phyloP scores from a whole-genome alignment of 2,888 invertebrate species.

The Callosobruchus maculatus region DNA sequence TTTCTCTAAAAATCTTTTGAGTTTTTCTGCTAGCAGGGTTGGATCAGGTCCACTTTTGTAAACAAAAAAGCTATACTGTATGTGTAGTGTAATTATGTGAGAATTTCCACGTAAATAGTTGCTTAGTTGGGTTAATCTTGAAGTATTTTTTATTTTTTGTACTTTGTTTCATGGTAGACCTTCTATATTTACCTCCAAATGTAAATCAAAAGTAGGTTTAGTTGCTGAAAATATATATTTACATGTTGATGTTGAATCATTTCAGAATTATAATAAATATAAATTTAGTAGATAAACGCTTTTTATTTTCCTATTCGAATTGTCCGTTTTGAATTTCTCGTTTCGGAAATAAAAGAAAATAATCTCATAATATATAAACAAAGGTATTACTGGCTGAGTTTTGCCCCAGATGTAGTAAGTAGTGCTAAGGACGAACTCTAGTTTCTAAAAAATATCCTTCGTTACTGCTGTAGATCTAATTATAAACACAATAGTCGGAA shows the following conservation, averaged over 20 bases:
- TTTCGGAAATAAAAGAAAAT: too few species aligned
- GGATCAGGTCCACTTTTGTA: conserved; percentile 25
- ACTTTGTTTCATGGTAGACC: conserved; percentile 5
- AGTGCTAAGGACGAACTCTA: too few species aligned
- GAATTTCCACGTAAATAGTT: not conserved
- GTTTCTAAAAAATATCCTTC: too few species aligned
- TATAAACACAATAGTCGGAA: too few species aligned
- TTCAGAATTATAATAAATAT: conserved; percentile 18
- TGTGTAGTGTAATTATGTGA: not conserved
- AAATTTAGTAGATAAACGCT: not conserved
- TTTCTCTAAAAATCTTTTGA: not conserved
- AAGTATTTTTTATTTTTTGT: conserved; percentile 6
- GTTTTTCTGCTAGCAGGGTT: conserved; percentile 23
- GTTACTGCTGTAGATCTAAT: too few species aligned
- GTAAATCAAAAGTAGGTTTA: conserved; percentile 19
- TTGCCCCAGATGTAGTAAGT: too few species aligned
- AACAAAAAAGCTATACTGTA: conserved; percentile 8
- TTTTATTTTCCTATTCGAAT: not conserved
- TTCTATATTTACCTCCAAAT: conserved; percentile 3
- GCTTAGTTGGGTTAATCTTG: conserved; percentile 2
- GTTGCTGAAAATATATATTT: conserved; percentile 19
- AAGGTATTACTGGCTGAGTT: too few species aligned
- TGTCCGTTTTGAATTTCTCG: too few species aligned
- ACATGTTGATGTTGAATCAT: conserved; percentile 23
- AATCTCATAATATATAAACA: too few species aligned